A percentile compares a stretch with the other conserved stretches of the same genome.
phyloP scores from a whole-genome alignment of 2,113 vertebrate species.

The Microtus ochrogaster region DNA sequence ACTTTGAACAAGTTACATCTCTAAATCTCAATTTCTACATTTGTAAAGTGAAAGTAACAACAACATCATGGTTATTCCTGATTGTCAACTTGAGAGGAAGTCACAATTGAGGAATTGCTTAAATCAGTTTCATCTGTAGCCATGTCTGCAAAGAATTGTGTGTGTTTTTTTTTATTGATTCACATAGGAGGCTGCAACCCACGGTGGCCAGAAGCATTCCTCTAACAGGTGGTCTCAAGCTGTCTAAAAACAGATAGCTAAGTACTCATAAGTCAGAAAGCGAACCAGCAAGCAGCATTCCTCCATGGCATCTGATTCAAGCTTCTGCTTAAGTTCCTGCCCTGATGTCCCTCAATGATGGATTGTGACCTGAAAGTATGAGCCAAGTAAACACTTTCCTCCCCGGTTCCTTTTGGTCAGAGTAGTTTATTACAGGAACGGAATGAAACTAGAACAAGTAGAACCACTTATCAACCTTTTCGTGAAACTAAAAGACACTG shows the following conservation, averaged over 20 bases:
- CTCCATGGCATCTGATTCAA: neutral
- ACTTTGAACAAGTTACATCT: neutral
- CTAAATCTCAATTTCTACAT: neutral
- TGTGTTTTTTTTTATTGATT: neutral
- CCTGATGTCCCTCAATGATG: neutral
- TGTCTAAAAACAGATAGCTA: neutral
- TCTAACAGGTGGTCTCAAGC: neutral
- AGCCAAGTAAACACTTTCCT: neutral
- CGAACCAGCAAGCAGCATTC: neutral
- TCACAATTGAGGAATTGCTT: neutral
- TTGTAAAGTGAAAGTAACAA: constrained; percentile 15
- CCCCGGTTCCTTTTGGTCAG: neutral
- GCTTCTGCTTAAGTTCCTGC: neutral
- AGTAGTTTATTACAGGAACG: neutral
- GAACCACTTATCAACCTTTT: constrained; percentile 32
- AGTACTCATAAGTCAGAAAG: neutral
- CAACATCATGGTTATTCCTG: neutral
- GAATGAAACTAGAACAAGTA: neutral
- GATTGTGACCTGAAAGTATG: neutral
- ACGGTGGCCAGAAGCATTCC: neutral
- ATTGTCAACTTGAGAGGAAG: neutral
- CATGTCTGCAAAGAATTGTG: neutral
- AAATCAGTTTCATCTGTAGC: neutral
- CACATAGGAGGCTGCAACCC: neutral
- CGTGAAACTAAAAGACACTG: constrained; percentile 7